Evolutionary conservation across 2,113 vertebrate species (phyloP).

Genomic region (Phoxinus phoxinus): DNA sequence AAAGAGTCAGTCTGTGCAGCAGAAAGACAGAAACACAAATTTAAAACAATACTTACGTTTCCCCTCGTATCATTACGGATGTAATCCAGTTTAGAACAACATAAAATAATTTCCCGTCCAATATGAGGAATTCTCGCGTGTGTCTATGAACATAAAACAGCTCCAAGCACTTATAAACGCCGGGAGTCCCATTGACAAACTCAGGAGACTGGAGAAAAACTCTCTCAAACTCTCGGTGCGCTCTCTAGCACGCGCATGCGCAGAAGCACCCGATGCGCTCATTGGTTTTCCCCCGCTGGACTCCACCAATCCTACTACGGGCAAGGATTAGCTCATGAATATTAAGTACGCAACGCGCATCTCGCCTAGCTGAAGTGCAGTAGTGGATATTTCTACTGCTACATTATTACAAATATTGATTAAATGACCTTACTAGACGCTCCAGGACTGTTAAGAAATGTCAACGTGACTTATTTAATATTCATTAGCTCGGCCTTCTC

Average conservation of each 20-base stretch:
- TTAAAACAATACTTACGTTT: slow-evolving; percentile 38
- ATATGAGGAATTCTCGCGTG: neutral
- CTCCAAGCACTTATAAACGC: neutral
- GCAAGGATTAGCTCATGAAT: neutral
- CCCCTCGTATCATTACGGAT: neutral
- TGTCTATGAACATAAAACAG: neutral
- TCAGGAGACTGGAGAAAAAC: neutral
- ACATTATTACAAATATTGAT: neutral
- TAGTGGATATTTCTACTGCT: no score
- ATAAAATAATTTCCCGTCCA: neutral
- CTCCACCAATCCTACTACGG: neutral
- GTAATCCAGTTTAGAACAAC: neutral
- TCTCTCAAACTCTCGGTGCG: slow-evolving; percentile 65
- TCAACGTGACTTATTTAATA: neutral
- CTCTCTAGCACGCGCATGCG: slow-evolving; percentile 67
- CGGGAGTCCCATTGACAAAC: neutral
- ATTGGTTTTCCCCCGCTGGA: slow-evolving; percentile 43
- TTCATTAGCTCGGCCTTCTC: neutral
- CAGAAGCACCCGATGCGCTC: slow-evolving; percentile 48
- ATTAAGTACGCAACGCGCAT: neutral
- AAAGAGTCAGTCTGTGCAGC: neutral
- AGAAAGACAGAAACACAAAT: neutral
- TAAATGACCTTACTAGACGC: neutral
- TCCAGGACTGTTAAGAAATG: neutral
- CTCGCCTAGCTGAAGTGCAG: neutral